These are phyloP conservation scores for Oreocharis arfaki DNA, from an alignment of 2,113 vertebrate species.

Conservation along the genomic window DNA sequence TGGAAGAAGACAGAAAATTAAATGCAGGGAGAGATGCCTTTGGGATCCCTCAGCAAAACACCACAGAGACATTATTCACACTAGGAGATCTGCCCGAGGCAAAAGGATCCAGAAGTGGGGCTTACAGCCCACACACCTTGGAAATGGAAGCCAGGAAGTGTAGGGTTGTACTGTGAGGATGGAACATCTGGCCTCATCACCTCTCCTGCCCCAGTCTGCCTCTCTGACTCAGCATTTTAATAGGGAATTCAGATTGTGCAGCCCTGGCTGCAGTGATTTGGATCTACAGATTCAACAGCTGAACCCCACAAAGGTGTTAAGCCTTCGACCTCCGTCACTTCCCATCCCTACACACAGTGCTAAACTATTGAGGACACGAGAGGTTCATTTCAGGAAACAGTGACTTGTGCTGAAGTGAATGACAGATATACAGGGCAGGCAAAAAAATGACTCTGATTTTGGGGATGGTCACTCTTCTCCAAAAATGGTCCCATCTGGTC, in stretches of 20 bases:
- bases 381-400: not conserved
- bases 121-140: not conserved
- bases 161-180: not conserved
- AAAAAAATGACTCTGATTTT: not conserved
- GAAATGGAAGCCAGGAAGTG: not conserved
- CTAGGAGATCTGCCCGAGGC: not conserved
- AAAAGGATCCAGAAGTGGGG: not conserved
- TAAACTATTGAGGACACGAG: not conserved
- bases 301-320: not conserved
- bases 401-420: not conserved
- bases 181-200: not conserved
- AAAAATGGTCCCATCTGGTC: not conserved
- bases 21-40: not conserved
- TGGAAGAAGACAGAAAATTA: not conserved
- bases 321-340: not conserved
- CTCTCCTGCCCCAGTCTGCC: not conserved
- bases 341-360: not conserved
- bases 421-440: accelerated
- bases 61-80: not conserved
- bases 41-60: not conserved
- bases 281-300: not conserved
- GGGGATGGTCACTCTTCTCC: not conserved
- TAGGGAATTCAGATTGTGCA: not conserved
- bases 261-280: not conserved
- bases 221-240: not conserved